Conservation (phyloP, 2,797 vertebrate genomes). For the Tympanoctomys barrerae region DNA sequence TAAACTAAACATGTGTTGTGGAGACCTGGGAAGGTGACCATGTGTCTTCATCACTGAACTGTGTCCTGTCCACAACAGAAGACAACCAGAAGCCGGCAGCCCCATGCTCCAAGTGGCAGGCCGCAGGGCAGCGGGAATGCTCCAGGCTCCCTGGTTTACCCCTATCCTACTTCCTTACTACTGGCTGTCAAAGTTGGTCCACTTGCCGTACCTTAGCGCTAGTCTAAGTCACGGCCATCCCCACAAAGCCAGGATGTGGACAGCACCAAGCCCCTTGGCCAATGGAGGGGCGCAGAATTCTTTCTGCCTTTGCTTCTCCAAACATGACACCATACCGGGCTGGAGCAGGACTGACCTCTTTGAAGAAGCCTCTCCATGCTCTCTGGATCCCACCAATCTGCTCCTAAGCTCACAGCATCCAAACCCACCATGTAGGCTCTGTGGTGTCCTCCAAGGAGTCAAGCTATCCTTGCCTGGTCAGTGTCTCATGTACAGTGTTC, state of each 20-base stretch:
- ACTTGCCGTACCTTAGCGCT: fast-evolving
- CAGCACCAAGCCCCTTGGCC: background rate
- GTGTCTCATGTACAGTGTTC: background rate
- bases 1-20: fast-evolving
- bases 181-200: background rate
- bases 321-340: background rate
- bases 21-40: background rate
- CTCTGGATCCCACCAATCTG: background rate
- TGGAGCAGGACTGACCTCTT: background rate
- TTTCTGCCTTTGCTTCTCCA: background rate
- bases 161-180: background rate
- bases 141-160: background rate
- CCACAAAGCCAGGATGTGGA: background rate
- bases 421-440: background rate
- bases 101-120: fast-evolving
- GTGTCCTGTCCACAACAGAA: fast-evolving
- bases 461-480: background rate
- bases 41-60: background rate
- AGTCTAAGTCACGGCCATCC: fast-evolving
- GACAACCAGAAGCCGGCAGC: background rate
- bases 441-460: too few species aligned
- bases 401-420: background rate
- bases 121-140: too few species aligned
- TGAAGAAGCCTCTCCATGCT: background rate
- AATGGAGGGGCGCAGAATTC: background rate